Conservation (phyloP, 2,113 vertebrate genomes). For the Labeo rohita region DNA sequence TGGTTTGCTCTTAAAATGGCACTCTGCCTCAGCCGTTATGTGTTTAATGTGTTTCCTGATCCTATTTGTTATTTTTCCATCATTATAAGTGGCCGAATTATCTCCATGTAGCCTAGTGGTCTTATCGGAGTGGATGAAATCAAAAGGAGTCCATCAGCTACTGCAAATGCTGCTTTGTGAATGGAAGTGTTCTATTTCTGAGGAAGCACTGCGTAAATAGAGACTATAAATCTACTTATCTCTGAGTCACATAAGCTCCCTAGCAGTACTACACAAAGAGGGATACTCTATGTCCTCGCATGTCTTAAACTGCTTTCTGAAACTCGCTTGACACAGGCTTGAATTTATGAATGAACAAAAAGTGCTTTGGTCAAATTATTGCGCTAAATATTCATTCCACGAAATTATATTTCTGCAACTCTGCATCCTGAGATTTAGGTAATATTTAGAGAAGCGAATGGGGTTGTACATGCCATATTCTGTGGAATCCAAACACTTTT, state of each 20-base stretch:
- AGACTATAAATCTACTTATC: conserved; percentile 58
- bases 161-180: neutral
- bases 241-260: conserved; percentile 51
- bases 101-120: neutral
- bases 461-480: neutral
- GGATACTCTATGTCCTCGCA: conserved; percentile 31
- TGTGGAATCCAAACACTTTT: neutral
- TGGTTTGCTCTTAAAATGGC: neutral
- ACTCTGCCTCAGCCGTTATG: neutral
- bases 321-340: conserved; percentile 17
- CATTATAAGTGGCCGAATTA: neutral
- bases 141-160: neutral
- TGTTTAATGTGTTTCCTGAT: neutral
- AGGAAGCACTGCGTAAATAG: conserved; percentile 48
- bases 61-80: neutral
- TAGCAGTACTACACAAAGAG: conserved; percentile 28
- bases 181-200: conserved; percentile 38
- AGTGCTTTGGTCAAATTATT: conserved; percentile 3
- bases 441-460: neutral
- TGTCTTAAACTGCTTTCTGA: conserved; percentile 31
- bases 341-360: conserved; percentile 48
- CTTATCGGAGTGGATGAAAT: conserved; percentile 3
- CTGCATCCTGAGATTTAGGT: neutral
- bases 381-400: neutral
- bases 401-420: neutral